Evolutionary conservation across 1,140 invertebrate genomes (phyloP).

Genomic region (Ganaspis sp.): DNA sequence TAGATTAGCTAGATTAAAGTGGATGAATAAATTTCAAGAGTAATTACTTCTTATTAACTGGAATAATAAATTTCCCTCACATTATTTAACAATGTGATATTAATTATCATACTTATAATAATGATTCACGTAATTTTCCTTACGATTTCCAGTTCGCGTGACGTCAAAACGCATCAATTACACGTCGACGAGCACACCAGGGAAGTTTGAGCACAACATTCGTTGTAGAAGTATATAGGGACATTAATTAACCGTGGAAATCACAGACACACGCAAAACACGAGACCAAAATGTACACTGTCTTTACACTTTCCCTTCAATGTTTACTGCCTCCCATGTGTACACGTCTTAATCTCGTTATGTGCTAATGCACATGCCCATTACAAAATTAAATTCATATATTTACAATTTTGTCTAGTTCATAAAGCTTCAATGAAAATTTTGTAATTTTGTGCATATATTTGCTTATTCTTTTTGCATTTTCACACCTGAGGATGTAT

Average conservation of each 20-base stretch:
- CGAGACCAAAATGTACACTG: neutral
- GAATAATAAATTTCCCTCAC: neutral
- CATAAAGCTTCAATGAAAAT: too few species aligned
- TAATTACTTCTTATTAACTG: too few species aligned
- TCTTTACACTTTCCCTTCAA: neutral
- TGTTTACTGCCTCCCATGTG: neutral
- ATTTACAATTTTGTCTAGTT: too few species aligned
- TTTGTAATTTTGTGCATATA: too few species aligned
- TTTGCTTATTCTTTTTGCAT: too few species aligned
- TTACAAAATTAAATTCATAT: neutral
- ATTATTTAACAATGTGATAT: neutral
- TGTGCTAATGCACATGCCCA: neutral
- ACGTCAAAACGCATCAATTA: constrained; percentile 18
- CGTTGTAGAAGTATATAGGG: neutral
- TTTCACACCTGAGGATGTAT: too few species aligned
- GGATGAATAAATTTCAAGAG: too few species aligned
- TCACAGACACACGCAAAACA: constrained; percentile 5
- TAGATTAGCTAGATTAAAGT: too few species aligned
- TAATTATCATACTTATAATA: neutral
- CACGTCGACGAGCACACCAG: neutral
- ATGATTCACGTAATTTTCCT: neutral
- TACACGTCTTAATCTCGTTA: neutral
- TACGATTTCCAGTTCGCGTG: neutral
- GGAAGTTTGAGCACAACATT: constrained; percentile 19
- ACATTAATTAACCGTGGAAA: constrained; percentile 20